A percentile compares a stretch with the other conserved stretches of the same genome.
Conservation (phyloP, 2,113 vertebrate genomes). For the Lepus timidus region DNA sequence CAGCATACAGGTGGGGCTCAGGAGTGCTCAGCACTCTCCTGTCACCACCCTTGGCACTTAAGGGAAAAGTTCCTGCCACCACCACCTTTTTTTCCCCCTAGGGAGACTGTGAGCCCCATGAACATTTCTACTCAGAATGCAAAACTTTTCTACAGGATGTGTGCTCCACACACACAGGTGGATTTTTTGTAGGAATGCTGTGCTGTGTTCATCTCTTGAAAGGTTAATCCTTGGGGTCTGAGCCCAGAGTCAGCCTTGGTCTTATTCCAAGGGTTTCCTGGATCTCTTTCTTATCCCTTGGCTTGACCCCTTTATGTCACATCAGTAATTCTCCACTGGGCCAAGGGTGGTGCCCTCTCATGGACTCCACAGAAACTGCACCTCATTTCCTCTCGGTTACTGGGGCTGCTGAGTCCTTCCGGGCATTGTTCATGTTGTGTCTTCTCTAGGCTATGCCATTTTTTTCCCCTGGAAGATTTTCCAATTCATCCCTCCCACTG, state of each 20-base stretch:
- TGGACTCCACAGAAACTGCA: not conserved
- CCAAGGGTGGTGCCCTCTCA: not conserved
- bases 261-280: not conserved
- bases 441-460: not conserved
- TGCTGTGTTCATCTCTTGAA: not conserved
- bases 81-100: too few species aligned
- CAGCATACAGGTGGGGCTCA: too few species aligned
- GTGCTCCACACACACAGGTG: not conserved
- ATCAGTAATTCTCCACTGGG: not conserved
- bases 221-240: not conserved
- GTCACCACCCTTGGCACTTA: fast-evolving
- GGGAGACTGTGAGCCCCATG: not conserved
- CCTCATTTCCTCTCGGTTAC: not conserved
- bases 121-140: not conserved
- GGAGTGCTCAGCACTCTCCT: not conserved
- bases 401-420: not conserved
- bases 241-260: not conserved
- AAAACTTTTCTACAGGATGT: not conserved
- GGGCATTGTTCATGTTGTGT: not conserved
- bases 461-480: not conserved
- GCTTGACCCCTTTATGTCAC: not conserved
- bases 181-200: not conserved
- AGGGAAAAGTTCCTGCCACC: not conserved
- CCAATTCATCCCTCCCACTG: not conserved
- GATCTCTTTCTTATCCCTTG: not conserved